Evolutionary conservation across 2,888 invertebrate species (phyloP), one percentile per base, ranked within the genome.

Genomic region (Plagodis pulveraria): DNA sequence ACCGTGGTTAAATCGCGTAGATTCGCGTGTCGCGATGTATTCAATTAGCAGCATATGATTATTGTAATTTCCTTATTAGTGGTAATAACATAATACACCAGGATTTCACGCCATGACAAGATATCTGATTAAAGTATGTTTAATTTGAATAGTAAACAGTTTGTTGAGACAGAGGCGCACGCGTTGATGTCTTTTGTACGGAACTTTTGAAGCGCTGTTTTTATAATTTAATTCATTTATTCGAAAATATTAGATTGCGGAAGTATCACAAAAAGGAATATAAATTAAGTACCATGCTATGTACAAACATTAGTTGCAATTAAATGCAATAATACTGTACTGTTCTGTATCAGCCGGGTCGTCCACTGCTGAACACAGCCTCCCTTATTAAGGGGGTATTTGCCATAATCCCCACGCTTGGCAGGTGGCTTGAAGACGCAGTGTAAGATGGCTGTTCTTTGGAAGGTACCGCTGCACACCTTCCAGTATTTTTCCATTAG

Each of bases 51-150:
- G 54, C 63, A 66, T 63, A 70, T 67, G 65, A 66, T 65, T 65
- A 64, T 70, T 60, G 53, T 67, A 57, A 57, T 70, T 78, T 78
- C 79, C 79, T 76, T 74, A 74, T 76, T 74, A 69, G 67, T 58
- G 66, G 56, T 71, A 62, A 70, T 70, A 65, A 67, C 65, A 67
- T 68, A 73, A 76, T 67, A 61, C 53, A 61, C 61, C 52, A 58
- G 50, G 62, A 62, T 63, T 63, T 65, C 51, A 65, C 58, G 65
- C 60, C 58, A 60, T 49, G 54, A 6, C 6, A 34, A 41, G 9
- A 43, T 51, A 9, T 42, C 34, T 45, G 43, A 47, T 59, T 22
- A 54, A 48, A 42, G 33, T 50, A 38, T 54, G 22, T 58, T 41
- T 8, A 46, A 42, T 35, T 50, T 22, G 12, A 47, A 33, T 7